These are phyloP conservation scores for Columba guinea DNA, from an alignment of 2,797 vertebrate species.

Conservation along the genomic window DNA sequence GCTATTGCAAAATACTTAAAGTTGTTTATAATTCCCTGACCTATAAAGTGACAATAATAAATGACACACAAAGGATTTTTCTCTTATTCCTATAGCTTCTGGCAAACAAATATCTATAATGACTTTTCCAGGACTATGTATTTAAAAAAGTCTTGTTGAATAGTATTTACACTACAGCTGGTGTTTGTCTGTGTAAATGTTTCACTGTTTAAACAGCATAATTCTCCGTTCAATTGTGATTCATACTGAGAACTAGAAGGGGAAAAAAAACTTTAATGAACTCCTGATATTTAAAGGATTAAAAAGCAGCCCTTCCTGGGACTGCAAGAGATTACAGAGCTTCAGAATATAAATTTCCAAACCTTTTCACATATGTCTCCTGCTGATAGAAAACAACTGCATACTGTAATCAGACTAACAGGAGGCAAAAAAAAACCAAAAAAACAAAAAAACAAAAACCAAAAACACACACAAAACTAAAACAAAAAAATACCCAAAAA, in stretches of 20 bases:
- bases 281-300: conserved; percentile 38
- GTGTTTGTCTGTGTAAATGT: conserved; percentile 24
- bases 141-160: conserved; percentile 42
- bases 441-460: no score
- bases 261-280: conserved; percentile 2
- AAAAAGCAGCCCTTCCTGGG: conserved; percentile 2
- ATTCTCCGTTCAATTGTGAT: conserved; percentile 34
- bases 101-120: conserved; percentile 53
- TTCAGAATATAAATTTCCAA: background rate
- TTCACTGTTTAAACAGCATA: conserved; percentile 39
- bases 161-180: conserved; percentile 43
- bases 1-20: conserved; percentile 56
- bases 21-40: conserved; percentile 62
- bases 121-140: conserved; percentile 58
- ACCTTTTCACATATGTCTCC: background rate
- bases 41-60: conserved; percentile 63
- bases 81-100: conserved; percentile 60
- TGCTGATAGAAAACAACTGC: background rate
- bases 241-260: conserved; percentile 2
- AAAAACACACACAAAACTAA: background rate
- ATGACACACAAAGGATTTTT: conserved; percentile 52
- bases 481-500: background rate
- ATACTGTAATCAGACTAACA: background rate
- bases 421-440: background rate
- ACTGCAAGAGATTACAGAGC: background rate